Evolutionary conservation across 1,140 invertebrate species (phyloP), one percentile per base, ranked within the genome.

Genomic region (Parapsyche elsis): DNA sequence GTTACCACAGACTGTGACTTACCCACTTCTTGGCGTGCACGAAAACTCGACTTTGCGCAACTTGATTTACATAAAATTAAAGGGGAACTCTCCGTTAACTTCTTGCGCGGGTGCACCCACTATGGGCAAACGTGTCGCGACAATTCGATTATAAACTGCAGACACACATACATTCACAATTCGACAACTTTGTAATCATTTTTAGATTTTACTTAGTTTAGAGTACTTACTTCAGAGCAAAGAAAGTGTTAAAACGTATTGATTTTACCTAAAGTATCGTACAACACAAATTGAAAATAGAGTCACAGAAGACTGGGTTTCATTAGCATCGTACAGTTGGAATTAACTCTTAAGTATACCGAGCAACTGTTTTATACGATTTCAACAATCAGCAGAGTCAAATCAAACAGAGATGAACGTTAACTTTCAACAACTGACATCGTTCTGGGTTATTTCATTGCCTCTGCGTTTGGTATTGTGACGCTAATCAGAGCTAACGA

Each of bases 31-130:
- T 67, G 64, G 9, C 64, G 9, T 26, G 19, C 64, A 9, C 24
- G 23, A 26, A 67, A 23, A 53, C 49, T 53, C 16, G 12, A 53
- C 49, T 53, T 53, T 14, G 49, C 49, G 24, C 59, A 23, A 61
- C 64, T 67, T 67, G 64, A 67, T 67, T 67, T 67, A 67, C 64
- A 67, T 67, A 67, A 67, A 67, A 67, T 67, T 67, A 67, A 67
- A 67, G 23, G 10, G 64, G 23, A 53, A 53, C 49, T 12, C 49
- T 12, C 24, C 9, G 64, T 5, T 24, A 67, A 67, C 64, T 67
- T 67, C 64, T 24, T 67, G 64, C 24, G 49, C 64, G 23, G 9
- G 14, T 24, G 64, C 59, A 61, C 21, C 4, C 12, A 67, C 64
- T 12, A 61, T 21, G 57, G n/a, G 57, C 9, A 61, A 53, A 53